phyloP scores from a whole-genome alignment of 2,888 invertebrate species.

The Drosophila neonasuta region DNA sequence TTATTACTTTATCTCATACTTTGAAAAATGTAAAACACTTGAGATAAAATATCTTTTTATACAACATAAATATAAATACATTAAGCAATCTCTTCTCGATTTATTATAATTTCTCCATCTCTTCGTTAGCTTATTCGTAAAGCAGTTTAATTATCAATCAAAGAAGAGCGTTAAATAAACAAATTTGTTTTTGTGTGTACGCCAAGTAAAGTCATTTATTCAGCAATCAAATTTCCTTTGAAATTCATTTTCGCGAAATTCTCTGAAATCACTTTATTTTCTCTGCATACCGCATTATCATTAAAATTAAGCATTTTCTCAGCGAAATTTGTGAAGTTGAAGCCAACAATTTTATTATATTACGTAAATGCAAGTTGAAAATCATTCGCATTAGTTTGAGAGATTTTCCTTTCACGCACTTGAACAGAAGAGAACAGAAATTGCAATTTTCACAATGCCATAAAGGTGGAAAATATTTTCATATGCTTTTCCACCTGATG shows the following conservation, averaged over 20 bases:
- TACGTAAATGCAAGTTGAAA: not conserved
- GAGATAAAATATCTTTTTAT: too few relatives aligned
- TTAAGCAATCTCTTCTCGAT: too few relatives aligned
- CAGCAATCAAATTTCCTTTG: not conserved
- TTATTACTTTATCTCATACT: too few relatives aligned
- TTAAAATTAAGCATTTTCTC: not conserved
- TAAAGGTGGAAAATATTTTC: not conserved
- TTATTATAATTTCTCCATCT: too few relatives aligned
- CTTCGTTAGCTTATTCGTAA: too few relatives aligned
- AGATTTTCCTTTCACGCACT: not conserved
- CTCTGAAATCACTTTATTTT: not conserved
- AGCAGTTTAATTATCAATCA: too few relatives aligned
- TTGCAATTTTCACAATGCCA: not conserved
- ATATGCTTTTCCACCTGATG: not conserved
- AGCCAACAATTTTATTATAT: not conserved
- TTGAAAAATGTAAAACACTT: too few relatives aligned
- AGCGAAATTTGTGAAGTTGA: not conserved
- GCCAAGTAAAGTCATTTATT: not conserved
- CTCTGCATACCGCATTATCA: not conserved
- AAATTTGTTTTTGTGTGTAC: not conserved
- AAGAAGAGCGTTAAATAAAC: not conserved
- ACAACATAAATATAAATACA: too few relatives aligned
- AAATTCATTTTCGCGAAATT: not conserved
- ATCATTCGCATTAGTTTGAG: not conserved
- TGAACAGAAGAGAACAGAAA: not conserved